Evolutionary conservation across 2,888 invertebrate species (phyloP).

Genomic region (Macrophya alboannulata): DNA sequence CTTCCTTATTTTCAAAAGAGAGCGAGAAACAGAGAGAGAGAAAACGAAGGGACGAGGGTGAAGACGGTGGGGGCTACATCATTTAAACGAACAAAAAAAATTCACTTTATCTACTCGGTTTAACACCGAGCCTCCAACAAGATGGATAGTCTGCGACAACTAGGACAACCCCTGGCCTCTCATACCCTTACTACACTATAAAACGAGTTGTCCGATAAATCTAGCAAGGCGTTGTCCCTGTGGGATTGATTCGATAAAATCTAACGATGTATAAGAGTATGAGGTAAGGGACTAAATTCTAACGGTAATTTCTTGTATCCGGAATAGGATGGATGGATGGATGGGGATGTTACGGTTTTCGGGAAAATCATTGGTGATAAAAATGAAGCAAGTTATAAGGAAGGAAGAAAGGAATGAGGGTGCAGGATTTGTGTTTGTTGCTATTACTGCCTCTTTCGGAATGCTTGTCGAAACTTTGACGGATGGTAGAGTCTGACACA

Average conservation of each 20-base stretch:
- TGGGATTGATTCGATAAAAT: slow-evolving; percentile 45
- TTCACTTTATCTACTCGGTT: not conserved
- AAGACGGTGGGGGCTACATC: not conserved
- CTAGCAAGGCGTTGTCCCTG: slow-evolving; percentile 2
- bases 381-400: not conserved
- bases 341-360: not conserved
- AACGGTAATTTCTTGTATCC: not conserved
- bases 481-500: slow-evolving; percentile 19
- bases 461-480: slow-evolving; percentile 37
- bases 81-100: not conserved
- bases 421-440: not conserved
- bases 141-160: slow-evolving; percentile 28
- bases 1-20: not conserved
- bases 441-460: not conserved
- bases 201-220: slow-evolving; percentile 21
- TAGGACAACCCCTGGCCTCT: not conserved
- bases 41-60: not conserved
- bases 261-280: not conserved
- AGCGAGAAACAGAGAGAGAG: not conserved
- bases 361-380: not conserved
- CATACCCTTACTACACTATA: not conserved
- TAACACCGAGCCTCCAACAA: not conserved
- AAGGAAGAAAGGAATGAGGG: not conserved
- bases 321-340: not conserved
- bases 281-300: not conserved